Base-by-base conservation (phyloP, 2,888 invertebrate species). In the Cryptus viduatorius region DNA sequence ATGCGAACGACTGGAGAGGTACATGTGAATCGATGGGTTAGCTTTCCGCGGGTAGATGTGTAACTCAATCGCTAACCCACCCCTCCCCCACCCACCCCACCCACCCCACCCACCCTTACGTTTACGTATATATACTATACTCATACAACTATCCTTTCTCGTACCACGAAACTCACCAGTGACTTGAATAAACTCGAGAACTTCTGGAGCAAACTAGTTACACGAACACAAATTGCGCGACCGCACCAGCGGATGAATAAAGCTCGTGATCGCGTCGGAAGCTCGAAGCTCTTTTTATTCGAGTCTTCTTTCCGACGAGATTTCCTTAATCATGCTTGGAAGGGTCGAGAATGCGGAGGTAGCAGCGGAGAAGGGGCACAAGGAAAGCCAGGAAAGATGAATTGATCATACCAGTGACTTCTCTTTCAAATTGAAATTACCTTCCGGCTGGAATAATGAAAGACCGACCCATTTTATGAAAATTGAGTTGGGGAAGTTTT, bases 131-230 rank as follows among this genome's bases (percentile, higher is more conserved):
- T 10, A 68, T 59, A 68, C 42, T 31, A 61, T n/a, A 31, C 64
- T 68, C 59, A 59, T 42, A 24, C 37, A 56, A 48, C 19, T 31
- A 78, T 44, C 29, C 67, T 56, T 71, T 76, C 46, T 14, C 24
- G 19, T 37, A 72, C 53, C 82, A 56, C 59, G 76, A 83, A 75
- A 79, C 77, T 86, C 69, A 59, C 86, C 83, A 71, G 82, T 64
- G 88, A 89, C 89, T 89, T 88, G 86, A 84, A 88, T 87, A 89
- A 91, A 90, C 90, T 89, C 86, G 82, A 16, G 83, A 90, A 90
- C 87, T 90, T 89, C 87, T 79, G 82, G 77, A 84, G 83, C 85
- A 87, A 90, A 89, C 87, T 88, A 89, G 89, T 90, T 91, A 88
- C 82, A 87, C 85, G 89, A 90, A 89, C 89, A 86, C 89, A 88